Conservation (phyloP, 2,888 invertebrate genomes). For the Phengaris alcon region DNA sequence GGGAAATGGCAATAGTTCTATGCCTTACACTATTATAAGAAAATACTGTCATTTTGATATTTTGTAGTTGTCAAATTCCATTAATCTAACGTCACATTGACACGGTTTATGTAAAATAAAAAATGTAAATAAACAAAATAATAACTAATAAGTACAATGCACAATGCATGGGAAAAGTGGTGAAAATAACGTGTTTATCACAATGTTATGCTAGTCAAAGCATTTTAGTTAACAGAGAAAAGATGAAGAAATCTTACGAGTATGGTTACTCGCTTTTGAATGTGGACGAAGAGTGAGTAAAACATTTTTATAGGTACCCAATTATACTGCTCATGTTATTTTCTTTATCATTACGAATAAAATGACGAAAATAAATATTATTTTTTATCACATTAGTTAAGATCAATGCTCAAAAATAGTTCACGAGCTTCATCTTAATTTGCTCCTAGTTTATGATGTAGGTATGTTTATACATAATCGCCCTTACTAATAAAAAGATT, state of each 20-base stretch:
- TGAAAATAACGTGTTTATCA: neutral
- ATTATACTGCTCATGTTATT: neutral
- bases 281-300: constrained; percentile 18
- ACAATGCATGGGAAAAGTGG: neutral
- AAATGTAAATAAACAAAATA: neutral
- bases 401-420: no score
- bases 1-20: no score
- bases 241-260: constrained; percentile 17
- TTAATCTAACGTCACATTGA: neutral
- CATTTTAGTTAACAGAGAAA: neutral
- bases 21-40: no score
- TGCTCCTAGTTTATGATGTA: no score
- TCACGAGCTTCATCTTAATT: no score
- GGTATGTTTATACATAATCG: no score
- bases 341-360: no score
- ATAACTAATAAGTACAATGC: neutral
- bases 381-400: no score
- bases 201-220: neutral
- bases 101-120: neutral
- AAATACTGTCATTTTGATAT: neutral
- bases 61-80: neutral
- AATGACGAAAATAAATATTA: no score
- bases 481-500: no score
- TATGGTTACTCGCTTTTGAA: constrained; percentile 17
- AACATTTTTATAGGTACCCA: neutral